Percentiles rank a stretch among this genome's conserved stretches.
Conservation (phyloP, 2,797 vertebrate species). For the Crotalus adamanteus region DNA sequence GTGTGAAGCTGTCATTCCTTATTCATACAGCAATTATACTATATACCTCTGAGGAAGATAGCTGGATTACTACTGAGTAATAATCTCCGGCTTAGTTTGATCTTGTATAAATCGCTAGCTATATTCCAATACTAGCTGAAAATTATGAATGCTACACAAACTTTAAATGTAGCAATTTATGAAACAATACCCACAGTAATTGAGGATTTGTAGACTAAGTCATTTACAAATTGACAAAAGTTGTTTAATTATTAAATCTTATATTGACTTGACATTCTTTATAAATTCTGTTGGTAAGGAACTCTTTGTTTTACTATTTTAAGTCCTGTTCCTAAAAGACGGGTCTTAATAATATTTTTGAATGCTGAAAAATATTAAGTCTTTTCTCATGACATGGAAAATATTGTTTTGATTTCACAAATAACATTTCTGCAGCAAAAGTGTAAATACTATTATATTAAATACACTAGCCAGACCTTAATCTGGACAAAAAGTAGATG, state of each 20-base stretch:
- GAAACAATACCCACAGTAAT: slow-evolving; percentile 5
- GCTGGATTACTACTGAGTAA: neutral
- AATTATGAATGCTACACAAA: slow-evolving; percentile 34
- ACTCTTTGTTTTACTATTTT: neutral
- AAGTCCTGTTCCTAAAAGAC: neutral
- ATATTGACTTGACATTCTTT: neutral
- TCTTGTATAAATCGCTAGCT: neutral
- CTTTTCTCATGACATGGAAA: slow-evolving; percentile 9
- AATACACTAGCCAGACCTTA: slow-evolving; percentile 27
- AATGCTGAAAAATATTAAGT: slow-evolving; percentile 4
- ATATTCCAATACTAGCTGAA: slow-evolving; percentile 2
- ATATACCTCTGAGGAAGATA: neutral
- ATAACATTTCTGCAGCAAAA: slow-evolving; percentile 6
- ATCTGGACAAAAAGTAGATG: neutral
- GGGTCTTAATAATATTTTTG: neutral
- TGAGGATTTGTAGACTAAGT: neutral
- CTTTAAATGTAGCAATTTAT: slow-evolving; percentile 14
- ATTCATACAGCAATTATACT: neutral
- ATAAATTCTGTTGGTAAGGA: neutral
- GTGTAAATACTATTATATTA: slow-evolving; percentile 27
- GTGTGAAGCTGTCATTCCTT: neutral
- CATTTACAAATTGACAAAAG: neutral
- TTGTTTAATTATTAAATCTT: neutral
- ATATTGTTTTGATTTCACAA: neutral
- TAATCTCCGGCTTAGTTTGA: neutral